phyloP scores from a whole-genome alignment of 64 coral and sea anemone genomes.

The Montipora cactus region DNA sequence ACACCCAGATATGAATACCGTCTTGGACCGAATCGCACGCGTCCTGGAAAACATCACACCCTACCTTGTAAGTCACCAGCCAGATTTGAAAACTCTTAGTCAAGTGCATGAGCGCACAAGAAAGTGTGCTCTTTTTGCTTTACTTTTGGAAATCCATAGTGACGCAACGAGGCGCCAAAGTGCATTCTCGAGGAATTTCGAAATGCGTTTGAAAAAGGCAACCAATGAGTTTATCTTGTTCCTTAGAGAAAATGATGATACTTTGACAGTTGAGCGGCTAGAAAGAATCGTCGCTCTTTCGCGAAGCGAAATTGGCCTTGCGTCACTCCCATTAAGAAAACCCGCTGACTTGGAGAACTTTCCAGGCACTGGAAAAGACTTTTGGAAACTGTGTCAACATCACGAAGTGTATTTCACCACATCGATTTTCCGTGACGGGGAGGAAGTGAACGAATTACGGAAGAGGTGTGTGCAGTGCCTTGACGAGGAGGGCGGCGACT shows the following conservation, averaged over 20 bases:
- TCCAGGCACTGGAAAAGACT: not conserved
- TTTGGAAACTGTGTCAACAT: slow-evolving; percentile 7
- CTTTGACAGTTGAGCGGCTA: not conserved
- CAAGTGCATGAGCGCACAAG: slow-evolving; percentile 4
- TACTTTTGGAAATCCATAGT: not conserved
- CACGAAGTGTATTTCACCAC: not conserved
- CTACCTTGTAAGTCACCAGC: not conserved
- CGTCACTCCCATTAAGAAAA: not conserved
- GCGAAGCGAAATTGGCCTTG: not conserved
- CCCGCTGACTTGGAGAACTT: not conserved
- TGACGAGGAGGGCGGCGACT: not conserved
- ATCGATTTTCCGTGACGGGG: not conserved
- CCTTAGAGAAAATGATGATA: not conserved
- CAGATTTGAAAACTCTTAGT: not conserved
- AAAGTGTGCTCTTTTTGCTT: not conserved
- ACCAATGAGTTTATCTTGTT: not conserved
- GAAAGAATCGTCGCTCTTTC: not conserved
- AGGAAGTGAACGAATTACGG: not conserved
- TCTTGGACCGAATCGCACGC: too few species aligned
- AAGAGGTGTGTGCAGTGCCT: not conserved
- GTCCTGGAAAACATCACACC: not conserved
- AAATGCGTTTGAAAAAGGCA: not conserved
- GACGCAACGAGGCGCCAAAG: not conserved
- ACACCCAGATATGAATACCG: not conserved
- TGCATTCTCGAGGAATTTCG: not conserved